These are phyloP conservation scores for Tachycineta bicolor DNA, from an alignment of 2,113 vertebrate species.

Conservation along the genomic window DNA sequence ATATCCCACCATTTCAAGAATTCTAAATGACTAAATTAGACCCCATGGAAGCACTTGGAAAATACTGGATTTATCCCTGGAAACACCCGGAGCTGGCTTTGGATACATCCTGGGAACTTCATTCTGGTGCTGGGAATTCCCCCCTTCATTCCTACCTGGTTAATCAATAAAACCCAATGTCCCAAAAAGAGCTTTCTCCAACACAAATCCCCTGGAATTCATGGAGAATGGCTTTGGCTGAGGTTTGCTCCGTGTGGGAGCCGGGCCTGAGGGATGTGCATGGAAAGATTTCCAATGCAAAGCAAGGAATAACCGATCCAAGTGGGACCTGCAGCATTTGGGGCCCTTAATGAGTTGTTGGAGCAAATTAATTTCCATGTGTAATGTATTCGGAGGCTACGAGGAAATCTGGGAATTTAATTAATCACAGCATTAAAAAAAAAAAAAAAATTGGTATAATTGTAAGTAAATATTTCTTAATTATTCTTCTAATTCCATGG, in stretches of 20 bases:
- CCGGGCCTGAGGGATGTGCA: not conserved
- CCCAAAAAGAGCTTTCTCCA: not conserved
- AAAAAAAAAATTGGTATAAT: conserved; percentile 14
- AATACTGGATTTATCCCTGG: not conserved
- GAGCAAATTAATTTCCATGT: conserved; percentile 49
- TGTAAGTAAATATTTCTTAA: conserved; percentile 54
- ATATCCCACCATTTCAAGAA: not conserved
- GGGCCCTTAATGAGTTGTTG: not conserved
- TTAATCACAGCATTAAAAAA: conserved; percentile 3
- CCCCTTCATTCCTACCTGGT: not conserved
- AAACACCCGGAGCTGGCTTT: not conserved
- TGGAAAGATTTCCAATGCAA: conserved; percentile 16
- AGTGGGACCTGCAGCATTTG: not conserved
- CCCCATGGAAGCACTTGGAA: not conserved
- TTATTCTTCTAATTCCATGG: conserved; percentile 37
- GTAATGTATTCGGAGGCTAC: not conserved
- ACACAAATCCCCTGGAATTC: not conserved
- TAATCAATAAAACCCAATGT: not conserved
- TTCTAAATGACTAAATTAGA: not conserved
- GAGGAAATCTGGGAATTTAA: conserved; percentile 49
- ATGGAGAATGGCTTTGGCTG: not conserved
- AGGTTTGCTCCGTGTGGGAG: not conserved
- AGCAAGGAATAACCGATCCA: conserved; percentile 1
- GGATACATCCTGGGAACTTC: not conserved
- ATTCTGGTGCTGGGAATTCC: not conserved